phyloP scores from a whole-genome alignment of 2,888 invertebrate genomes.

The Drosophila meridiana region DNA sequence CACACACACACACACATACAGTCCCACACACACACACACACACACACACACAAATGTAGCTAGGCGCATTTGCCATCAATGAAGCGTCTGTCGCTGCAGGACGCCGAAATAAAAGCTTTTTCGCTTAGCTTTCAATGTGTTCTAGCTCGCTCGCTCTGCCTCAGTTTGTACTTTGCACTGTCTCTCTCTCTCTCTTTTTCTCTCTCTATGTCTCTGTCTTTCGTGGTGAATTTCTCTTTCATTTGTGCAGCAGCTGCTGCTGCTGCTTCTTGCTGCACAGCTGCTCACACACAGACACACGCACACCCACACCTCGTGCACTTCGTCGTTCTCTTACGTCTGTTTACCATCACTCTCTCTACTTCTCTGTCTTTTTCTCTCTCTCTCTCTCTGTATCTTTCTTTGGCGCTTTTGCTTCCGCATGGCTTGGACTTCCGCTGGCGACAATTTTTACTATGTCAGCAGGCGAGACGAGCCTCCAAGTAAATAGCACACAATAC shows the following conservation, averaged over 20 bases:
- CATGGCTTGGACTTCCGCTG: slow-evolving; percentile 29
- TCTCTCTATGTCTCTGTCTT: slow-evolving; percentile 6
- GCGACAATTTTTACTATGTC: slow-evolving; percentile 72
- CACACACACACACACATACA: not conserved
- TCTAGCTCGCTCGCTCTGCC: slow-evolving; percentile 11
- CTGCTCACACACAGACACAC: slow-evolving; percentile 53
- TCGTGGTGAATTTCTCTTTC: slow-evolving; percentile 63
- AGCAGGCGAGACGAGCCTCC: slow-evolving; percentile 76
- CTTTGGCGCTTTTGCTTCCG: slow-evolving; percentile 34
- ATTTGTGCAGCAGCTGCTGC: slow-evolving; percentile 30
- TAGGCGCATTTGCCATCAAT: slow-evolving; percentile 55
- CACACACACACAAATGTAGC: not conserved
- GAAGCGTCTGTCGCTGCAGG: slow-evolving; percentile 65
- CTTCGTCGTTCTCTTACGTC: slow-evolving; percentile 3
- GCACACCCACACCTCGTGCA: slow-evolving; percentile 32
- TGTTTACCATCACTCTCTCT: slow-evolving; percentile 4
- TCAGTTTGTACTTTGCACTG: slow-evolving; percentile 5
- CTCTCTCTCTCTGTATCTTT: slow-evolving; percentile 14
- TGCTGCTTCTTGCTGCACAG: slow-evolving; percentile 73
- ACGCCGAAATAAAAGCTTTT: slow-evolving; percentile 57
- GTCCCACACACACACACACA: slow-evolving; percentile 4
- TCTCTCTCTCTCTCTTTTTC: slow-evolving; percentile 10
- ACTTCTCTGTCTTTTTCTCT: slow-evolving; percentile 4
- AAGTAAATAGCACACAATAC: slow-evolving; percentile 71
- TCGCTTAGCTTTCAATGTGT: slow-evolving; percentile 24